Conservation (phyloP, 2,113 vertebrate genomes). For the Pangasianodon hypophthalmus region DNA sequence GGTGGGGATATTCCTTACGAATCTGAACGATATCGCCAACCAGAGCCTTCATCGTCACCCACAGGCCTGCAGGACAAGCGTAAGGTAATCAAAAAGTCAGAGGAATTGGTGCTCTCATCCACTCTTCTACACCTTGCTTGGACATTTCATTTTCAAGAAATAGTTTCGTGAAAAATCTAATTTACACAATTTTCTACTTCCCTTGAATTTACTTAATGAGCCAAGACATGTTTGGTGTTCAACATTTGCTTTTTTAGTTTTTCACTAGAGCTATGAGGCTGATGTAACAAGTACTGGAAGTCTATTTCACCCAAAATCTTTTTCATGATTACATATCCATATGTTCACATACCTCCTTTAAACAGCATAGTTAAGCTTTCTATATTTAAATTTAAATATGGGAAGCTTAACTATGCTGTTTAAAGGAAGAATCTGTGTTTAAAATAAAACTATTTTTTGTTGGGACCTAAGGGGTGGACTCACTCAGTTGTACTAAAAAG, state of each 20-base stretch:
- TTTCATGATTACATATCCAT: neutral
- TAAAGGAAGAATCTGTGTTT: neutral
- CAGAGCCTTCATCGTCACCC: slow-evolving; percentile 97
- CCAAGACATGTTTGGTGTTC: neutral
- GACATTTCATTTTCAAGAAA: neutral
- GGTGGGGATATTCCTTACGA: slow-evolving; percentile 93
- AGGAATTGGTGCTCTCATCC: neutral
- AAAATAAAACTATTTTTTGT: neutral
- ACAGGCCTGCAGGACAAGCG: slow-evolving; percentile 78
- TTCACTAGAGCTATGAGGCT: neutral
- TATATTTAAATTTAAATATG: neutral
- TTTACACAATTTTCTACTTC: neutral
- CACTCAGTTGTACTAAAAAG: neutral
- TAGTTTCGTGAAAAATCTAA: neutral
- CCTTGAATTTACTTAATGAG: neutral
- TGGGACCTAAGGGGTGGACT: neutral
- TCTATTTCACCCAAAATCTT: neutral
- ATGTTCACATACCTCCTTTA: neutral
- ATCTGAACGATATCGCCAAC: slow-evolving; percentile 91
- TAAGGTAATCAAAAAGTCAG: neutral
- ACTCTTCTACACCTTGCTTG: neutral
- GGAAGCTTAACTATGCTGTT: no score
- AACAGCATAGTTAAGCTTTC: neutral
- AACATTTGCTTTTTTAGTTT: neutral
- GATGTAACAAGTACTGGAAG: neutral